phyloP scores from a whole-genome alignment of 2,888 invertebrate genomes.

The Cryptocephalus moraei region DNA sequence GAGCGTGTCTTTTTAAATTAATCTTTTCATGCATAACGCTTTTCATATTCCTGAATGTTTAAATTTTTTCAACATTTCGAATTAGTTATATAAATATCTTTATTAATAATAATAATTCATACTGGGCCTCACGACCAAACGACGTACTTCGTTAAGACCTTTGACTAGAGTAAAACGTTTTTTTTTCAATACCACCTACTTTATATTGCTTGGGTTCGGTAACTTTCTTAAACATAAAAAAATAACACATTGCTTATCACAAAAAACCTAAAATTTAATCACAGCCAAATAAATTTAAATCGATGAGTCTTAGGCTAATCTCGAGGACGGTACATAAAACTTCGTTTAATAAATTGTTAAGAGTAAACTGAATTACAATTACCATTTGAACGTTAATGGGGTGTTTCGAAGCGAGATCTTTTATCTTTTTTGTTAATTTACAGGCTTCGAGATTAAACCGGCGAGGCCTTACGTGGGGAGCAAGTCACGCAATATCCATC shows the following conservation, averaged over 20 bases:
- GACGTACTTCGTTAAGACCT: conserved; percentile 3
- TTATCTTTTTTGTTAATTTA: no score
- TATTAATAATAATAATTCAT: conserved; percentile 2
- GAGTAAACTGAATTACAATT: no score
- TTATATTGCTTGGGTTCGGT: conserved; percentile 27
- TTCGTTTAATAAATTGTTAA: neutral
- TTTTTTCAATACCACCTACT: conserved; percentile 30
- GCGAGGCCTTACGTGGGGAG: no score
- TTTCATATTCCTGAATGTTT: no score
- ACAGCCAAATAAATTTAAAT: conserved; percentile 27
- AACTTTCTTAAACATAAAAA: conserved; percentile 19
- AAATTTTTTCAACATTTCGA: no score
- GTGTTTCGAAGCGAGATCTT: no score
- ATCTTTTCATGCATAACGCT: no score
- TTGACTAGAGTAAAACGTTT: conserved; percentile 32
- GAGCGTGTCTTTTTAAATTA: neutral
- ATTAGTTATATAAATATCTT: no score
- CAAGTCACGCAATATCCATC: no score
- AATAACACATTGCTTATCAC: conserved; percentile 19
- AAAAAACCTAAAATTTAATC: conserved; percentile 27
- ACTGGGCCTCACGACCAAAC: conserved; percentile 2
- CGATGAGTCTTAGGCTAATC: conserved; percentile 22
- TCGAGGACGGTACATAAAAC: conserved; percentile 9
- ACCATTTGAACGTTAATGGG: no score
- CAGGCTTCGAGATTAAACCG: no score